These are phyloP conservation scores for Platyrinchus mystaceus DNA, from an alignment of 2,797 vertebrate genomes.

Conservation along the genomic window DNA sequence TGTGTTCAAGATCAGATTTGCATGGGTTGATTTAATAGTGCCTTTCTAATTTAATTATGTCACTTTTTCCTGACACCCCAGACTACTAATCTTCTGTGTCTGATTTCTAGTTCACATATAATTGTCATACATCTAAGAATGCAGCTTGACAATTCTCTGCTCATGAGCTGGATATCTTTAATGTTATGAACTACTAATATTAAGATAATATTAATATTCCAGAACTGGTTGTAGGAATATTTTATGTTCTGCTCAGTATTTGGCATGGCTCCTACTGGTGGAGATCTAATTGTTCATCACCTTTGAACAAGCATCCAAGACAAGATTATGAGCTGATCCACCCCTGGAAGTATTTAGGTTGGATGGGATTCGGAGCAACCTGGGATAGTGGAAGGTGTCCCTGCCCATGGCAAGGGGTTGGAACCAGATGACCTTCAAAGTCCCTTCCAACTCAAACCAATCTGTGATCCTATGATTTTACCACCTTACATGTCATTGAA, in stretches of 20 bases:
- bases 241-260: not conserved
- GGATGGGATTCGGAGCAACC: not conserved
- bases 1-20: not conserved
- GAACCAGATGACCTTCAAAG: not conserved
- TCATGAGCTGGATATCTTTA: not conserved
- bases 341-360: not conserved
- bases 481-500: not conserved
- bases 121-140: not conserved
- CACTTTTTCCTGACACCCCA: not conserved
- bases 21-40: not conserved
- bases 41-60: constrained; percentile 22
- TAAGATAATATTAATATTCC: not conserved
- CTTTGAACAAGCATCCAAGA: not conserved
- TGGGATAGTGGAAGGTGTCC: not conserved
- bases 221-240: not conserved
- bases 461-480: not conserved
- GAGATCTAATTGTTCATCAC: not conserved
- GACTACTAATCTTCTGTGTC: not conserved
- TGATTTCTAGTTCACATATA: not conserved
- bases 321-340: not conserved
- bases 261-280: not conserved
- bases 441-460: not conserved
- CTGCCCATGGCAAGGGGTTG: too few species aligned
- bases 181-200: not conserved
- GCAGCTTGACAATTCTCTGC: not conserved